phyloP scores from a whole-genome alignment of 2,797 vertebrate species.

The Micropoecilia bifurca region DNA sequence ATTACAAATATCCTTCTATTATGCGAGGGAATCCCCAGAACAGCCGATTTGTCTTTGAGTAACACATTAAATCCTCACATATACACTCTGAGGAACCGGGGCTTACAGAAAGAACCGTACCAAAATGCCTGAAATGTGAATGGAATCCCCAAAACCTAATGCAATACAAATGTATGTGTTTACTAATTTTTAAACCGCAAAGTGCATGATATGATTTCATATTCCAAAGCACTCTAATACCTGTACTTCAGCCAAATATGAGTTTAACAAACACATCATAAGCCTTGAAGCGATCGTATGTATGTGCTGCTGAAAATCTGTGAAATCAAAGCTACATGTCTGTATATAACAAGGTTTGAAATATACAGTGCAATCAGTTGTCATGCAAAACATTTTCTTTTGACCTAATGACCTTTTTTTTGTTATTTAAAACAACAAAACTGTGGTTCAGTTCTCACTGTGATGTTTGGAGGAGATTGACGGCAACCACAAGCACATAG shows the following conservation, averaged over 20 bases:
- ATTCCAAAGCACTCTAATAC: not conserved
- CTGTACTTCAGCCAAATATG: not conserved
- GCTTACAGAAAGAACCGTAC: not conserved
- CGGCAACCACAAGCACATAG: not conserved
- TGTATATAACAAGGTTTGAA: not conserved
- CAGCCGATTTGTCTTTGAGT: constrained; percentile 1
- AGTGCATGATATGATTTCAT: not conserved
- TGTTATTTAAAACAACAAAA: not conserved
- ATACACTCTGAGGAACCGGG: not conserved
- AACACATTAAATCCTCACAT: not conserved
- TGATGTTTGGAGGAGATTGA: not conserved
- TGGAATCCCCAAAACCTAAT: not conserved
- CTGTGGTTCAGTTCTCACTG: not conserved
- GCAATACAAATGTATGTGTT: not conserved
- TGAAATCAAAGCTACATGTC: not conserved
- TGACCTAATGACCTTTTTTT: not conserved
- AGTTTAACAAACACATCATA: not conserved
- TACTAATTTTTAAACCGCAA: not conserved
- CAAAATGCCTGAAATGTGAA: not conserved
- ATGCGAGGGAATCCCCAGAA: constrained; percentile 7
- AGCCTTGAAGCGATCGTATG: not conserved
- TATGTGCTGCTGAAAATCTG: not conserved
- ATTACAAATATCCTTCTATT: constrained; percentile 33
- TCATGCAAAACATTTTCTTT: not conserved
- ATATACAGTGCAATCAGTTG: not conserved